These are phyloP conservation scores for Campoplex capitator DNA, from an alignment of 2,888 invertebrate genomes.

Conservation along the genomic window DNA sequence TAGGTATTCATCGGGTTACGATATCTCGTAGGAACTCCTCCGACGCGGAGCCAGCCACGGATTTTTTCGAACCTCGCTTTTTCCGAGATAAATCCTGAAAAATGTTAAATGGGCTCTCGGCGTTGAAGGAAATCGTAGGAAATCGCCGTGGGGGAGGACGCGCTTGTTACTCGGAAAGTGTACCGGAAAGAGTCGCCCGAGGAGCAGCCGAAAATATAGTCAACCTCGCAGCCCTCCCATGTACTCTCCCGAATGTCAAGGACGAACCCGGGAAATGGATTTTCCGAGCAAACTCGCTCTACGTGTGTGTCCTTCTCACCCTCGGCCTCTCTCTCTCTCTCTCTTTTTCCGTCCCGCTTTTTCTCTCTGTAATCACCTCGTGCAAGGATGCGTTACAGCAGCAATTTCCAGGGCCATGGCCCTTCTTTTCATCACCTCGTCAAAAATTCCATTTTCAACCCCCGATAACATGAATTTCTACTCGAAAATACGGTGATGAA, in stretches of 20 bases:
- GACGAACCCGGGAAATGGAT: constrained; percentile 68
- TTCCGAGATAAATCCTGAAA: background rate
- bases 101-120: background rate
- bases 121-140: background rate
- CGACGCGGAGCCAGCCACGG: background rate
- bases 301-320: constrained; percentile 1
- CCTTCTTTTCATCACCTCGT: constrained; percentile 26
- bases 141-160: background rate
- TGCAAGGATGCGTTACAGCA: constrained; percentile 60
- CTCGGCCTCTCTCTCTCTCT: background rate
- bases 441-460: background rate
- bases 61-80: background rate
- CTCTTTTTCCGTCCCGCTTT: constrained; percentile 2
- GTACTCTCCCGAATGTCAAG: constrained; percentile 63
- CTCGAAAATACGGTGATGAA: background rate
- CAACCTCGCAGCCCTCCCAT: constrained; percentile 11
- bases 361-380: constrained; percentile 25
- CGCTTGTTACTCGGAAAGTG: constrained; percentile 13
- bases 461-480: constrained; percentile 5
- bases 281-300: constrained; percentile 54
- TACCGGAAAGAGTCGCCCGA: constrained; percentile 5
- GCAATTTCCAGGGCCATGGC: constrained; percentile 59
- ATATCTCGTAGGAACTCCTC: background rate
- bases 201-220: constrained; percentile 13
- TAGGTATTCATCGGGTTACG: background rate